These are phyloP conservation scores for Phalacrocorax carbo DNA, from an alignment of 2,113 vertebrate species.

Conservation along the genomic window DNA sequence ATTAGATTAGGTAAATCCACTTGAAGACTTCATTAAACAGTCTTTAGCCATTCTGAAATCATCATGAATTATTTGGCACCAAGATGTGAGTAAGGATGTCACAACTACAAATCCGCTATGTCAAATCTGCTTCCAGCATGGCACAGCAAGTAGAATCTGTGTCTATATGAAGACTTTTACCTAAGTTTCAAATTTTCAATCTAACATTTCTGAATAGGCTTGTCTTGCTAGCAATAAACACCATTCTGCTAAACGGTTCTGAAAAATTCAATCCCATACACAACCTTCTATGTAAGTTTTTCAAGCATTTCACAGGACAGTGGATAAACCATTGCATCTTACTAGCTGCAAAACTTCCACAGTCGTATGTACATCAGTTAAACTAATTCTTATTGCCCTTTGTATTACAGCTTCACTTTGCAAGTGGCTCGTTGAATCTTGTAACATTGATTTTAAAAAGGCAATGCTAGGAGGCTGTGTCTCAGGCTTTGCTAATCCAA, in stretches of 20 bases:
- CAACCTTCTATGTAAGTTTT: background rate
- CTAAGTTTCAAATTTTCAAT: background rate
- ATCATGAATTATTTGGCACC: background rate
- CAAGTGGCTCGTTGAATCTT: background rate
- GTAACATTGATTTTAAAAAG: background rate
- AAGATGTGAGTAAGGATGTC: background rate
- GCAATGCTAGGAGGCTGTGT: background rate
- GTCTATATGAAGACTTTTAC: fast-evolving
- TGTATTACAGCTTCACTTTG: background rate
- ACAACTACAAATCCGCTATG: background rate
- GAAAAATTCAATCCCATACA: background rate
- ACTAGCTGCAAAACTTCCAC: background rate
- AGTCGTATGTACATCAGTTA: background rate
- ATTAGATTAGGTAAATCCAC: background rate
- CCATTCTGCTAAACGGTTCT: background rate
- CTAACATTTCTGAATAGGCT: background rate
- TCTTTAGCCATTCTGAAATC: background rate
- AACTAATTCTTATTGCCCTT: fast-evolving
- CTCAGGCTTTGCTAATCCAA: fast-evolving
- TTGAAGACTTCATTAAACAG: background rate
- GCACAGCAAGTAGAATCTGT: background rate
- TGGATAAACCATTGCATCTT: background rate
- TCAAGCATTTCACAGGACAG: background rate
- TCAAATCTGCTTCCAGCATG: background rate
- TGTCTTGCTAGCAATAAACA: background rate